Evolutionary conservation across 2,797 vertebrate genomes (phyloP), one percentile per base, ranked within the genome.

Genomic region (Megaceryle alcyon): DNA sequence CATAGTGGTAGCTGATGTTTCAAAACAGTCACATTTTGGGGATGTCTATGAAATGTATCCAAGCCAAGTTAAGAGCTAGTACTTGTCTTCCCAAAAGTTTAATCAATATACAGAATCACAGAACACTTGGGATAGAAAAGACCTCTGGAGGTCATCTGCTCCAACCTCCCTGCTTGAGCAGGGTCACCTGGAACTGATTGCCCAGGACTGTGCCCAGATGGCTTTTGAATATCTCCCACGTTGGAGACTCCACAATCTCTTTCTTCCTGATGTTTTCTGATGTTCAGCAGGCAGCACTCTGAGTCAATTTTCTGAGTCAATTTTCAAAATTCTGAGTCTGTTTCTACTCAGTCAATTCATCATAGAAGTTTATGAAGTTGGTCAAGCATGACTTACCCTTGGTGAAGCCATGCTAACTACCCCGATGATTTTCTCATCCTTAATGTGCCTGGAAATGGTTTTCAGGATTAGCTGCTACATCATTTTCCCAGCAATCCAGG

Each of bases 121-220:
- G 6, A 65, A 44, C 2, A 1, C 18, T 7, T 61, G 14, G 10
- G 23, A 28, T 10, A 65, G 65, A 78, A 86, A 69, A 86, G 16
- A 65, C 23, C 9, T 77, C 57, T 51, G 22, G n/a, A 66, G 28
- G 8, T 51, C 48, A 31, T 15, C 22, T 64, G 15, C 18, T 80
- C 21, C 68, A 66, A 61, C 14, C 26, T 60, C 7, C 10, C 33
- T n/a, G 21, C 29, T 65, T 21, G 53, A 28, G 25, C 53, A 71
- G 46, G 22, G 9, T 11, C 17, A 81, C 19, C 12, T 37, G 59
- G 13, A 68, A 19, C 9, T 78, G 31, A 53, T 5, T 25, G 28
- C 16, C 21, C 35, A 88, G 25, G 21, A n/a, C 11, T 0, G 0
- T 6, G 21, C 26, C 29, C 28, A 75, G 28, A 31, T 11, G 23